phyloP scores from a whole-genome alignment of 2,888 invertebrate species.

The Pollenia labialis region DNA sequence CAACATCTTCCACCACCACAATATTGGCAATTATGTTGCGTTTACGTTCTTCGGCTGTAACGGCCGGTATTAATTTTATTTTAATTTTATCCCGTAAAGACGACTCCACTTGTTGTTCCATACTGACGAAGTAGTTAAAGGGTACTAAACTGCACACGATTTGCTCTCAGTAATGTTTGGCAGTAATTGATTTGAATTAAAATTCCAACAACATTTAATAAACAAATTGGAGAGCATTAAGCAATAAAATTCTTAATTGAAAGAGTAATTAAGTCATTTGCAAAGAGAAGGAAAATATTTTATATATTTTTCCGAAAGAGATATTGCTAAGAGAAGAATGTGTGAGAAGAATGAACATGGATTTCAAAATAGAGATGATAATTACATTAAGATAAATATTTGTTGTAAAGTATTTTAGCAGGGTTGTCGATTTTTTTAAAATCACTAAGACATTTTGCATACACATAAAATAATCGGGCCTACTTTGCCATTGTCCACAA shows the following conservation, averaged over 20 bases:
- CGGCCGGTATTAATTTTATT: slow-evolving; percentile 79
- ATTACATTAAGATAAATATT: background rate
- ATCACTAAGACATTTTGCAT: no score
- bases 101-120: slow-evolving; percentile 51
- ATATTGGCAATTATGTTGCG: slow-evolving; percentile 80
- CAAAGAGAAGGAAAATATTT: background rate
- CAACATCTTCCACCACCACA: slow-evolving; percentile 76
- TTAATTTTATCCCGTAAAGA: slow-evolving; percentile 73
- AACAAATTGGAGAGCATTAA: slow-evolving; percentile 10
- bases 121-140: slow-evolving; percentile 32
- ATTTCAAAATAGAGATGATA: background rate
- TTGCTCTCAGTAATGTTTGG: background rate
- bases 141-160: slow-evolving; percentile 28
- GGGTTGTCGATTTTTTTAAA: background rate
- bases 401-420: background rate
- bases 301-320: background rate
- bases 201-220: background rate
- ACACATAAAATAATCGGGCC: no score
- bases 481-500: no score
- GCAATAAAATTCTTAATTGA: background rate
- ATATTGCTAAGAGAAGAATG: background rate
- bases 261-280: background rate
- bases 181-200: slow-evolving; percentile 33
- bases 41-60: slow-evolving; percentile 78
- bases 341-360: background rate